A percentile compares a stretch with the other conserved stretches of the same genome.
These are phyloP conservation scores for Vulpes ferrilata DNA, from an alignment of 2,113 vertebrate genomes.

Conservation along the genomic window DNA sequence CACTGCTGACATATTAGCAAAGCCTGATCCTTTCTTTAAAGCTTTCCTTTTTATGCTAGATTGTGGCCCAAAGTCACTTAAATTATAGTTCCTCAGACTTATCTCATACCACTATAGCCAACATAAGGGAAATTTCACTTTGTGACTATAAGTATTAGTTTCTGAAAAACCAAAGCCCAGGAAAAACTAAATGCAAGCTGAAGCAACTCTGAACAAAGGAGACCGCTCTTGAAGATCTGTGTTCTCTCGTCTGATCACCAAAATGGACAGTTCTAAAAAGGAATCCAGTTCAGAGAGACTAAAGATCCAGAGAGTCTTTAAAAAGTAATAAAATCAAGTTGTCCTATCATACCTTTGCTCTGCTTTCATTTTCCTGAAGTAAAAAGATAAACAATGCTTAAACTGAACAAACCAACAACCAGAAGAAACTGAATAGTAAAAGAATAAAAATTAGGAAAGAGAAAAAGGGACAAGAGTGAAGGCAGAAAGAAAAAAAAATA, in stretches of 20 bases:
- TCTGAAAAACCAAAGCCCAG: conserved; percentile 46
- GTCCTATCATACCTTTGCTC: not conserved
- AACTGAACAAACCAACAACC: conserved; percentile 27
- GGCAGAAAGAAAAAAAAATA: not conserved
- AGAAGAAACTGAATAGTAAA: not conserved
- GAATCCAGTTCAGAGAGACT: not conserved
- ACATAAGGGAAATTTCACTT: conserved; percentile 1
- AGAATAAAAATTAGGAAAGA: conserved; percentile 27
- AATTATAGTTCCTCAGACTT: not conserved
- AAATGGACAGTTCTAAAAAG: not conserved
- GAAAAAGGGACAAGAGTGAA: not conserved
- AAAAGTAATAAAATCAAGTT: not conserved
- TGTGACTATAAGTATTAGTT: not conserved
- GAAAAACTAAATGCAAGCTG: conserved; percentile 4
- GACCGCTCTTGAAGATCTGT: not conserved
- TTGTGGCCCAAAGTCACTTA: not conserved
- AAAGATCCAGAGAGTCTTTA: not conserved
- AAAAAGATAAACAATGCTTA: conserved; percentile 16
- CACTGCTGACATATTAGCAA: not conserved
- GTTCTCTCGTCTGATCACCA: not conserved
- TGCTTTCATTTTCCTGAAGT: not conserved
- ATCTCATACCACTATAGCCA: not conserved
- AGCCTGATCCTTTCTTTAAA: not conserved
- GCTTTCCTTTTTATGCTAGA: not conserved
- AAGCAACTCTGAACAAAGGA: not conserved